Percentiles rank a stretch among this genome's conserved stretches.
phyloP scores from a whole-genome alignment of 92 coral and sea anemone species.

The Paragorgia papillata region DNA sequence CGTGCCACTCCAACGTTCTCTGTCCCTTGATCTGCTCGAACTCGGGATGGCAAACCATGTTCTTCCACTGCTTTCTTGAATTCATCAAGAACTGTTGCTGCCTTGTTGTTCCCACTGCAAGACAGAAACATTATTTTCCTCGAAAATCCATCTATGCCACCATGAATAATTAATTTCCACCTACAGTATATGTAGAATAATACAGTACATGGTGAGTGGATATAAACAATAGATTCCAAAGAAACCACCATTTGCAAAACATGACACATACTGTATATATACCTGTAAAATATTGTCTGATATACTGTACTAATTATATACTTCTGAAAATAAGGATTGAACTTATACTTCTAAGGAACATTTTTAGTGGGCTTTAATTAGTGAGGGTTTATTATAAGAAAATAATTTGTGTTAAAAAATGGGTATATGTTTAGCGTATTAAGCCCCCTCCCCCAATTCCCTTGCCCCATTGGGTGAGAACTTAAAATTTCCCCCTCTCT shows the following conservation, averaged over 20 bases:
- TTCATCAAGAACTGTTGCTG: constrained; percentile 17
- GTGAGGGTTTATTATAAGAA: too few relatives aligned
- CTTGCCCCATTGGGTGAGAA: too few relatives aligned
- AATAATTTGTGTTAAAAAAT: too few relatives aligned
- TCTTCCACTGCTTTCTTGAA: constrained; percentile 16
- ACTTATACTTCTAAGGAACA: too few relatives aligned
- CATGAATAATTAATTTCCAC: constrained; percentile 28
- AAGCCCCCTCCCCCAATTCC: too few relatives aligned
- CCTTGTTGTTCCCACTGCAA: constrained; percentile 25
- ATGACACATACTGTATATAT: not conserved
- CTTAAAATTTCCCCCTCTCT: too few relatives aligned
- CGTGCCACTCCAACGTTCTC: constrained; percentile 6
- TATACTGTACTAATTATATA: too few relatives aligned
- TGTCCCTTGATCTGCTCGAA: constrained; percentile 10
- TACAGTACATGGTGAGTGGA: constrained; percentile 1
- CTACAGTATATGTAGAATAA: not conserved
- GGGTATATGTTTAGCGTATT: too few relatives aligned
- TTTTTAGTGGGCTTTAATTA: too few relatives aligned
- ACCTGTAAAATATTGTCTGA: too few relatives aligned
- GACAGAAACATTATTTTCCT: constrained; percentile 30
- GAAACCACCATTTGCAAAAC: not conserved
- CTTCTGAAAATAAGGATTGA: too few relatives aligned
- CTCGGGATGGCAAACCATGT: constrained; percentile 29
- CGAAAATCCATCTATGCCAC: constrained; percentile 28
- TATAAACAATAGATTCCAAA: too few relatives aligned